A percentile compares a stretch with the other conserved stretches of the same genome.
phyloP scores from a whole-genome alignment of 1,140 invertebrate species.

The Drosophila equinoxialis region DNA sequence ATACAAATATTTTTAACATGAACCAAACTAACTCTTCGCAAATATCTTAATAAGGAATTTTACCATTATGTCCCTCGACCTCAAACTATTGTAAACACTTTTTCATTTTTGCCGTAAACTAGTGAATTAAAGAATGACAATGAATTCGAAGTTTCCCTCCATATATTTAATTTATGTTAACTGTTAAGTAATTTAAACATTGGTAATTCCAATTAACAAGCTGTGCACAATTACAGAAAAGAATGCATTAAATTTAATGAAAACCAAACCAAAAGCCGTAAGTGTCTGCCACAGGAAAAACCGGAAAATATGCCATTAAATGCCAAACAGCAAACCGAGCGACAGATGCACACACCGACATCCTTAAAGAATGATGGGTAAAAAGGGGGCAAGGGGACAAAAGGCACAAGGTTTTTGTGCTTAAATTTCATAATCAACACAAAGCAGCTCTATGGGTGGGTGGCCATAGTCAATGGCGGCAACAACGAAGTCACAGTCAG shows the following conservation, averaged over 20 bases:
- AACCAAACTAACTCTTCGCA: too few species aligned
- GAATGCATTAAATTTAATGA: constrained; percentile 70
- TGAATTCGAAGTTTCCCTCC: too few species aligned
- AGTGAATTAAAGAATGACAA: too few species aligned
- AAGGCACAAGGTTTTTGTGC: constrained; percentile 64
- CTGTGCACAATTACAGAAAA: constrained; percentile 54
- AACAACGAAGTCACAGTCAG: constrained; percentile 17
- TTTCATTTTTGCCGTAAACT: too few species aligned
- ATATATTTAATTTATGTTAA: background rate
- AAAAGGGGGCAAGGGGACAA: constrained; percentile 10
- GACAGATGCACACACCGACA: constrained; percentile 16
- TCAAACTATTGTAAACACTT: too few species aligned
- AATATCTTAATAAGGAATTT: too few species aligned
- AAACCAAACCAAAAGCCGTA: constrained; percentile 13
- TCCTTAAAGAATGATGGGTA: constrained; percentile 37
- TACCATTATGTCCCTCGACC: too few species aligned
- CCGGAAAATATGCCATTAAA: constrained; percentile 75
- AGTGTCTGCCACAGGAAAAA: constrained; percentile 35
- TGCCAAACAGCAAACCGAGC: constrained; percentile 54
- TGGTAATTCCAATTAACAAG: constrained; percentile 30
- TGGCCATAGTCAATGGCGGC: constrained; percentile 19
- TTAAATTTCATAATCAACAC: constrained; percentile 78
- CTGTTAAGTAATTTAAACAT: constrained; percentile 11
- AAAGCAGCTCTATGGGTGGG: constrained; percentile 53
- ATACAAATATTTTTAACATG: too few species aligned